phyloP scores from a whole-genome alignment of 1,140 invertebrate genomes.

The Pseudomyrmex cubaensis region DNA sequence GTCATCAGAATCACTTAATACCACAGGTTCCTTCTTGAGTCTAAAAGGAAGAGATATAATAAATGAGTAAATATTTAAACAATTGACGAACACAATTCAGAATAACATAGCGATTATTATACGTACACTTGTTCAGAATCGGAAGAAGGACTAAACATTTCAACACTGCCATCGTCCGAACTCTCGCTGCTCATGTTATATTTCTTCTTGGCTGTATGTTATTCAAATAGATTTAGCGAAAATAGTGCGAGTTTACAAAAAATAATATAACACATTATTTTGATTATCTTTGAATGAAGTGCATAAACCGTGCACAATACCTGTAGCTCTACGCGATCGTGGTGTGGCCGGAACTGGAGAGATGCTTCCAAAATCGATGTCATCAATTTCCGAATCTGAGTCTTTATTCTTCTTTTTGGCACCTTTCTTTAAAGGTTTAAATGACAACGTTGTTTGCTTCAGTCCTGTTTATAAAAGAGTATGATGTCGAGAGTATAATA shows the following conservation, averaged over 20 bases:
- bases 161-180: conserved; percentile 68
- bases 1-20: conserved; percentile 79
- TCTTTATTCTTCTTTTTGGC: conserved; percentile 68
- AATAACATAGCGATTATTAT: conserved; percentile 22
- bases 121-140: conserved; percentile 69
- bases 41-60: background rate
- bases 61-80: conserved; percentile 6
- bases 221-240: conserved; percentile 19
- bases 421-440: conserved; percentile 78
- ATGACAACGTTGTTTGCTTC: conserved; percentile 80
- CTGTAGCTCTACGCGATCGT: conserved; percentile 75
- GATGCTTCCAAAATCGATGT: conserved; percentile 81
- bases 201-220: conserved; percentile 74
- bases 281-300: too few relatives aligned
- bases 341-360: conserved; percentile 76
- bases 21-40: conserved; percentile 23
- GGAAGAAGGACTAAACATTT: conserved; percentile 66
- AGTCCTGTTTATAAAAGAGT: conserved; percentile 61
- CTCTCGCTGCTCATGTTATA: conserved; percentile 77
- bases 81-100: background rate
- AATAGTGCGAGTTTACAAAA: background rate
- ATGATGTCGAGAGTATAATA: background rate
- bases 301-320: conserved; percentile 56
- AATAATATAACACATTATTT: background rate
- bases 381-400: conserved; percentile 71